Percentiles rank a stretch among this genome's conserved stretches.
These are phyloP conservation scores for Thaumetopoea pityocampa DNA, from an alignment of 1,140 invertebrate species.

Conservation along the genomic window DNA sequence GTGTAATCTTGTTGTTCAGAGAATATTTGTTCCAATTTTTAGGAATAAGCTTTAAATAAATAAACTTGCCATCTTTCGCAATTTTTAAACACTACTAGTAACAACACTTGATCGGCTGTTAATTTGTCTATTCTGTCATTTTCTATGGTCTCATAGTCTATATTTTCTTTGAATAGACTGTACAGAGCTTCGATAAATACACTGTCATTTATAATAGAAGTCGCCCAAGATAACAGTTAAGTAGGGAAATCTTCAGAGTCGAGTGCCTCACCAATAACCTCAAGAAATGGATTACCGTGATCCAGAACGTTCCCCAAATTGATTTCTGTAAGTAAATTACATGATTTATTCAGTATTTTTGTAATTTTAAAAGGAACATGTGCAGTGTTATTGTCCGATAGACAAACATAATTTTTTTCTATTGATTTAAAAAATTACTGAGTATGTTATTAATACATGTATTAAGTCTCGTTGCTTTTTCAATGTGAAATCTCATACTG, in stretches of 20 bases:
- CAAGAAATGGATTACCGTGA: constrained; percentile 20
- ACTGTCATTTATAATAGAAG: constrained; percentile 4
- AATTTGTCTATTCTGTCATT: no score
- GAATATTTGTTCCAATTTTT: no score
- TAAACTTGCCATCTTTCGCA: no score
- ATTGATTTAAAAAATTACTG: constrained; percentile 9
- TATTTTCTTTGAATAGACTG: neutral
- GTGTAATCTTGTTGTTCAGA: no score
- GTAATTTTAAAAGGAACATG: no score
- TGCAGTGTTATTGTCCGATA: constrained; percentile 24
- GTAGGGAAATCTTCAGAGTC: constrained; percentile 15
- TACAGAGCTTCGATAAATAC: constrained; percentile 7
- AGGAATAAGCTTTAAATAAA: no score
- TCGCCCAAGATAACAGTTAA: constrained; percentile 13
- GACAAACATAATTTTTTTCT: constrained; percentile 4
- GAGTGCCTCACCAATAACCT: constrained; percentile 12
- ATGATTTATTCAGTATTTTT: constrained; percentile 8
- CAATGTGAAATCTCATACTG: constrained; percentile 4
- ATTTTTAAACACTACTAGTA: no score
- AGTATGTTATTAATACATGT: constrained; percentile 17
- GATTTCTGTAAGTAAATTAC: constrained; percentile 14
- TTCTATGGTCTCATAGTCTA: neutral
- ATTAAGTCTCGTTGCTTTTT: constrained; percentile 8
- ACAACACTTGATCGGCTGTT: no score
- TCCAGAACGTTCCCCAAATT: constrained; percentile 18